phyloP scores from a whole-genome alignment of 2,113 vertebrate species.

The Corythornis madagascariensis region DNA sequence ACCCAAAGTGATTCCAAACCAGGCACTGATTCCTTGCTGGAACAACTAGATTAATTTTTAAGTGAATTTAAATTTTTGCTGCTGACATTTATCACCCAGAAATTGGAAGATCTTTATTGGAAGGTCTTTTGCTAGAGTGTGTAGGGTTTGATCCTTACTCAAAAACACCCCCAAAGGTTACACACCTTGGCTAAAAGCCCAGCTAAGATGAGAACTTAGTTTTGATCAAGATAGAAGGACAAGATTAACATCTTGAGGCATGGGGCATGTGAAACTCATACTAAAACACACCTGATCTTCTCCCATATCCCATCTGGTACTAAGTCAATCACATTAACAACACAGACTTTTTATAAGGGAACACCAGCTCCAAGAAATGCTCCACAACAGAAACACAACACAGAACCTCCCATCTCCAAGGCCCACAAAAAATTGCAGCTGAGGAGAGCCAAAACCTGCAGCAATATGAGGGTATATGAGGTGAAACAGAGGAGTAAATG shows the following conservation, averaged over 20 bases:
- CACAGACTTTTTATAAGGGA: neutral
- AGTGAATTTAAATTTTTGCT: neutral
- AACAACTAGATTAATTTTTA: neutral
- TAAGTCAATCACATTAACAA: neutral
- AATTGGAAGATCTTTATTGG: neutral
- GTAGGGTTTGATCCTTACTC: neutral
- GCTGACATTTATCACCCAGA: neutral
- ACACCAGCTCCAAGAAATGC: neutral
- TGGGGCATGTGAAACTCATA: accelerated
- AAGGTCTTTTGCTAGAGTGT: neutral
- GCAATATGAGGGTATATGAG: neutral
- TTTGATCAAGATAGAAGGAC: neutral
- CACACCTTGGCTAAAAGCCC: neutral
- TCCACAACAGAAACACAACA: neutral
- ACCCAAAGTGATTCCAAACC: neutral
- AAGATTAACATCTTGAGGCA: neutral
- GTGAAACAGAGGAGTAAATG: neutral
- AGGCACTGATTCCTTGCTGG: neutral
- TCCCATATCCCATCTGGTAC: neutral
- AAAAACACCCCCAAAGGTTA: neutral
- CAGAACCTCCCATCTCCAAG: neutral
- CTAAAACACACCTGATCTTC: neutral
- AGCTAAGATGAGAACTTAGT: neutral
- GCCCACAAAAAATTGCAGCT: neutral
- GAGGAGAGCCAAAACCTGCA: neutral